Evolutionary conservation across 2,113 vertebrate species (phyloP), one percentile per base, ranked within the genome.

Genomic region (Glaucomys volans): DNA sequence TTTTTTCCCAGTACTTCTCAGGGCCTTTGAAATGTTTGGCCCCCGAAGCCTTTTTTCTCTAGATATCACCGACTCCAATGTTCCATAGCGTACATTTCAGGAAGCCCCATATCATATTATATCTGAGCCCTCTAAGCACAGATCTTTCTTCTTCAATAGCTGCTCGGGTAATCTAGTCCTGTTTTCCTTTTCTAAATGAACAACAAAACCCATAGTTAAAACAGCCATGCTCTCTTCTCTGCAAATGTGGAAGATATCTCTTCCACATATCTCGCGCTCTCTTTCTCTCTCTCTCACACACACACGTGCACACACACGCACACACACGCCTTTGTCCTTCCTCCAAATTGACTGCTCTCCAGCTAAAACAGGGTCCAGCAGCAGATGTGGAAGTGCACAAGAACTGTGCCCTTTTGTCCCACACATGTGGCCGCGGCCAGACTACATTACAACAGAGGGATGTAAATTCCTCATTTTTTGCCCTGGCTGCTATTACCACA

Each of bases 401-500:
- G 69, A 62, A 30, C 77, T 44, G 22, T 54, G 4, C 35, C 82
- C 71, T 57, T 64, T 69, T 87, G 47, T 79, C n/a, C 67, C 22
- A 47, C 22, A 4, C 35, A 24, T 24, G 12, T 86, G 28, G 77
- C 79, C 14, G 47, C 42, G 83, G 40, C 84, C 64, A 94, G 75
- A 74, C 8, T 80, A 22, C 17, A 16, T 93, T 91, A 95, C 71
- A 85, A 74, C 87, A 92, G 80, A 89, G 14, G 59, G 85, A 71
- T 59, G n/a, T 28, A 59, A 50, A 90, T 86, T 66, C 89, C 95
- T 90, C 96, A 8, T 85, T 76, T 35, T 50, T 72, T 50, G 20
- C 47, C 50, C 77, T 64, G 77, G 47, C 90, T 50, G 40, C 66
- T 84, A 0, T 90, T 94, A 96, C 71, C 95, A 93, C 92, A 93